Percentiles rank a stretch among this genome's conserved stretches.
phyloP scores from a whole-genome alignment of 2,113 vertebrate genomes.

The Rutilus rutilus region DNA sequence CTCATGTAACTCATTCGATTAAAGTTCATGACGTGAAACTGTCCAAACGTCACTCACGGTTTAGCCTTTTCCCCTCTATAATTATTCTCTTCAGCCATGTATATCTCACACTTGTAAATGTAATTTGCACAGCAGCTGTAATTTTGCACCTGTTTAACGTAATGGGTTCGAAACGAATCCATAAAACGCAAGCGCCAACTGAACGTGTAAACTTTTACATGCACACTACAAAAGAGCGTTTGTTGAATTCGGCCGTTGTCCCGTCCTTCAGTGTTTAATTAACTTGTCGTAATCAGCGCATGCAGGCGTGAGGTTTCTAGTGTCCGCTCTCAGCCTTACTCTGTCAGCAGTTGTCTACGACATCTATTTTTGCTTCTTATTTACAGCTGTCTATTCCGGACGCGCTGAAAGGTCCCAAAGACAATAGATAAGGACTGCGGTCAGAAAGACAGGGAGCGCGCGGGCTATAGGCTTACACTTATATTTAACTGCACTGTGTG shows the following conservation, averaged over 20 bases:
- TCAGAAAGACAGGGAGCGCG: conserved; percentile 42
- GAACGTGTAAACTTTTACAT: conserved; percentile 10
- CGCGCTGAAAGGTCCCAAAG: conserved; percentile 63
- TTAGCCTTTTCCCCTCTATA: conserved; percentile 40
- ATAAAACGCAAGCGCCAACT: conserved; percentile 39
- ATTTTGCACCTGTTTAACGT: conserved; percentile 50
- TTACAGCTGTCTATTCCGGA: conserved; percentile 81
- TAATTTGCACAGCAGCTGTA: conserved; percentile 38
- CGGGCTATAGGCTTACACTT: conserved; percentile 72
- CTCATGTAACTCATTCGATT: background rate
- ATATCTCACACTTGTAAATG: conserved; percentile 17
- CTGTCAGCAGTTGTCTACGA: conserved; percentile 90
- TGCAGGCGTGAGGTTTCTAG: conserved; percentile 77
- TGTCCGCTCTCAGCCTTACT: conserved; percentile 85
- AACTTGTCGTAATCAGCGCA: conserved; percentile 84
- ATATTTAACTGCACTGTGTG: conserved; percentile 66
- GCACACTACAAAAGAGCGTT: conserved; percentile 2
- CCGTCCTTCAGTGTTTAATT: conserved; percentile 80
- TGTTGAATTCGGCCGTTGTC: conserved; percentile 43
- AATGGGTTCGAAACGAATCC: conserved; percentile 25
- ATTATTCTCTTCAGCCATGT: conserved; percentile 49
- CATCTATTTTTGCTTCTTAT: conserved; percentile 88
- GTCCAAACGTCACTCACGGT: conserved; percentile 19
- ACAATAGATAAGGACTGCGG: conserved; percentile 76
- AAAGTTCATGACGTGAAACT: conserved; percentile 6